Percentiles rank a stretch among this genome's conserved stretches.
These are phyloP conservation scores for Saccopteryx bilineata DNA, from an alignment of 2,113 vertebrate genomes.

Conservation along the genomic window DNA sequence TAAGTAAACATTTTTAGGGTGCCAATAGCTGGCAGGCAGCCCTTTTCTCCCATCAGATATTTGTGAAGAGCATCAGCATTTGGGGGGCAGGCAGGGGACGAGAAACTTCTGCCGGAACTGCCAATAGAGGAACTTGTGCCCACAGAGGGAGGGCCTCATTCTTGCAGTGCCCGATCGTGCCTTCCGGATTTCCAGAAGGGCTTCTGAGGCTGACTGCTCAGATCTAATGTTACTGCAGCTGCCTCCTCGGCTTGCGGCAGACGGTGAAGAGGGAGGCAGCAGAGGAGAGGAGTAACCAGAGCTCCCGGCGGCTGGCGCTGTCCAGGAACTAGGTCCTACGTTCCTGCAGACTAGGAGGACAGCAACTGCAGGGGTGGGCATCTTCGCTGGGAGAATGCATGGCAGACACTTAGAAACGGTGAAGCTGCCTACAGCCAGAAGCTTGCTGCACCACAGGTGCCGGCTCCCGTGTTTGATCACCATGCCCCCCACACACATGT, in stretches of 20 bases:
- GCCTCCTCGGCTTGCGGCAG: not conserved
- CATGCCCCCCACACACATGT: too few relatives aligned
- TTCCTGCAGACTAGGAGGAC: not conserved
- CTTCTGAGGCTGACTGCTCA: not conserved
- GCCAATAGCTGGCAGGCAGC: conserved; percentile 60
- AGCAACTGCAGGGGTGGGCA: not conserved
- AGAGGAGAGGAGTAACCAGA: not conserved
- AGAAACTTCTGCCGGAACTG: not conserved
- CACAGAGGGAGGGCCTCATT: not conserved
- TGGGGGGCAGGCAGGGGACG: not conserved
- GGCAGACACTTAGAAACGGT: not conserved
- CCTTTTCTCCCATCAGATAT: conserved; percentile 10
- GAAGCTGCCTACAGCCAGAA: not conserved
- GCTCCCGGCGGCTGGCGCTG: not conserved
- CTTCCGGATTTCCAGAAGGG: conserved; percentile 5
- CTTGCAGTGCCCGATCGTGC: not conserved
- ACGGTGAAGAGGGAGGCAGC: not conserved
- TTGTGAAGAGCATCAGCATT: conserved; percentile 21
- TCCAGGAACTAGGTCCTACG: not conserved
- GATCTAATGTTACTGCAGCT: conserved; percentile 62
- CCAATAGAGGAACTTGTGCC: not conserved
- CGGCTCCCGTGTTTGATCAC: not conserved
- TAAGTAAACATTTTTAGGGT: conserved; percentile 68
- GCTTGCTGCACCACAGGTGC: too few relatives aligned
- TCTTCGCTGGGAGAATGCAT: not conserved